Evolutionary conservation across 2,888 invertebrate genomes (phyloP).

Genomic region (Cyclophora punctaria): DNA sequence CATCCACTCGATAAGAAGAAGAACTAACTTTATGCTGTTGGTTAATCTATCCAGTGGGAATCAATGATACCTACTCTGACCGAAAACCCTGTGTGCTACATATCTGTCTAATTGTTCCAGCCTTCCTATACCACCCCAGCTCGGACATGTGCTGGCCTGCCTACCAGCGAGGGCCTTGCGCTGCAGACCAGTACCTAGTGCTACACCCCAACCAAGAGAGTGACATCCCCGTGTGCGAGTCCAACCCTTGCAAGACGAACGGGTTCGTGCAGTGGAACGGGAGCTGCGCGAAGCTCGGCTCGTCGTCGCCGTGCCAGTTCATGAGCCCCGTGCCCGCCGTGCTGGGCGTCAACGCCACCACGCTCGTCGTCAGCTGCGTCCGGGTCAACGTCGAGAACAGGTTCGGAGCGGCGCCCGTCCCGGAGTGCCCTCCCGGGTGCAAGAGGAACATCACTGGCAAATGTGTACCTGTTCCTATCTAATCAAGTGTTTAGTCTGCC

Average conservation of each 20-base stretch:
- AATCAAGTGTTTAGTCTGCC: neutral
- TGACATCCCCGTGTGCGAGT: slow-evolving; percentile 74
- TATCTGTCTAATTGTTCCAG: slow-evolving; percentile 39
- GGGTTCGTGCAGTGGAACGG: slow-evolving; percentile 60
- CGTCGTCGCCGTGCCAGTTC: slow-evolving; percentile 54
- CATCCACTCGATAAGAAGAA: too few relatives aligned
- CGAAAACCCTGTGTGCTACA: too few relatives aligned
- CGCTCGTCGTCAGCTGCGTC: slow-evolving; percentile 75
- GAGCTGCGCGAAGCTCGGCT: slow-evolving; percentile 57
- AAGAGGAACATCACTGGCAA: slow-evolving; percentile 42
- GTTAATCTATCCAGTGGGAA: too few relatives aligned
- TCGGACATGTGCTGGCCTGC: slow-evolving; percentile 78
- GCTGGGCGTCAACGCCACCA: slow-evolving; percentile 77
- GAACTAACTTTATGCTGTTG: too few relatives aligned
- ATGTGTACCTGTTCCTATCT: slow-evolving; percentile 27
- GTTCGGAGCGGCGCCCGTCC: slow-evolving; percentile 25
- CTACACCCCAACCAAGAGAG: slow-evolving; percentile 51
- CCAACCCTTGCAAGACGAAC: slow-evolving; percentile 77
- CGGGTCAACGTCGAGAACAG: slow-evolving; percentile 36
- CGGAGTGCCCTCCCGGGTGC: slow-evolving; percentile 42
- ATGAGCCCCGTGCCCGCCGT: slow-evolving; percentile 42
- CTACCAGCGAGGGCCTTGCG: slow-evolving; percentile 79
- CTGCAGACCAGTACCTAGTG: slow-evolving; percentile 66
- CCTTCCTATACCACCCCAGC: slow-evolving; percentile 76
- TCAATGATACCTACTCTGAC: too few relatives aligned